A percentile compares a stretch with the other conserved stretches of the same genome.
Conservation (phyloP, 2,113 vertebrate genomes). For the Pteropus alecto region DNA sequence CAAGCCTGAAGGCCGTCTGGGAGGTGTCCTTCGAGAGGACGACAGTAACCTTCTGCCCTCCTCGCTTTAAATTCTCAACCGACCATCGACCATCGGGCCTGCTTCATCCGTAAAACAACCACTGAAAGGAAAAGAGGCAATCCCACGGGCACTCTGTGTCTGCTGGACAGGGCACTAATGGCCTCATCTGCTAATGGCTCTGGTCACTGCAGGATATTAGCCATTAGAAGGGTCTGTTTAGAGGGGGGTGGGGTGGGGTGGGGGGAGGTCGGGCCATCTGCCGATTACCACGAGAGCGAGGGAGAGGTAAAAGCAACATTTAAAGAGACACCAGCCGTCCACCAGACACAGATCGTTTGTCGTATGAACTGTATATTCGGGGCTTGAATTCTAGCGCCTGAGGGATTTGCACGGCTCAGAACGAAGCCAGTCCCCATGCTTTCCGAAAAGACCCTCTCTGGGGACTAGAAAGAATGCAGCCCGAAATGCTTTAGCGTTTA, state of each 20-base stretch:
- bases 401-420: neutral
- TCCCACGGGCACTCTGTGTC: conserved; percentile 31
- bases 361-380: neutral
- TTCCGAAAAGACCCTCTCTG: conserved; percentile 31
- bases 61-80: conserved; percentile 20
- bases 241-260: neutral
- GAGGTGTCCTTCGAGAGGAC: conserved; percentile 24
- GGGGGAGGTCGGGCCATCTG: conserved; percentile 81
- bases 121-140: neutral
- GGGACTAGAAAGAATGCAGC: conserved; percentile 42
- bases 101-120: conserved; percentile 43
- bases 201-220: conserved; percentile 65
- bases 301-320: conserved; percentile 62
- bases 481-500: neutral
- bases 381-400: neutral
- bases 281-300: conserved; percentile 70
- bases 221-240: conserved; percentile 69
- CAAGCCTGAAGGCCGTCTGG: conserved; percentile 7
- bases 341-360: neutral
- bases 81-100: neutral
- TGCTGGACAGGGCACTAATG: conserved; percentile 50
- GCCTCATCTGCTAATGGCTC: conserved; percentile 59
- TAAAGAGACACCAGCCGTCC: conserved; percentile 2
- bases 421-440: neutral
- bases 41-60: conserved; percentile 10